Evolutionary conservation across 2,797 vertebrate genomes (phyloP), one percentile per base, ranked within the genome.

Genomic region (Caiman crocodilus): DNA sequence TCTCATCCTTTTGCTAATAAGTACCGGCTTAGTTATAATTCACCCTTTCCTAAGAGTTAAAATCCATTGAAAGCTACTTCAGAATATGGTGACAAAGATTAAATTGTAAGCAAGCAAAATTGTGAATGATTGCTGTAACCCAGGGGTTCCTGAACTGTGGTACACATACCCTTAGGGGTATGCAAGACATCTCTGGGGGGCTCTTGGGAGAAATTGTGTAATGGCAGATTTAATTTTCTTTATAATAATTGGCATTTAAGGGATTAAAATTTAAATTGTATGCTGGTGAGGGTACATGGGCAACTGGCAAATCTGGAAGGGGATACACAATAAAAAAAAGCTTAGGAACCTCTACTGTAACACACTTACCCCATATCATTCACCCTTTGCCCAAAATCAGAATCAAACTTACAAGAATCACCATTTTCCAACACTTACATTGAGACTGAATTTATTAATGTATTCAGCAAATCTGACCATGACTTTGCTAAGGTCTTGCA

Each of bases 391-490:
- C 7, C n/a, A 32, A 2, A 1, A 0, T 79, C 74, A 21, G 5
- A 7, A 11, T 1, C 42, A 50, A 50, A 50, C 42, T 10, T 50
- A 50, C 42, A 50, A 50, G 42, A 1, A 64, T 7, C 82, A 74
- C 14, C n/a, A 58, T 5, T 2, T 21, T 10, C 1, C 25, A 55
- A 16, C 12, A 11, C 2, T 3, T 14, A 17, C 55, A 30, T 10
- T 58, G 30, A 55, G 71, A 23, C 28, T 69, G 91, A 50, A 69
- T 59, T 6, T 80, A 73, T 57, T 69, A 1, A 0, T 30, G 75
- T 20, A 81, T 23, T 76, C 79, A 28, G 28, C 28, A 21, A 0
- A 14, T 13, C 4, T 16, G 42, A 20, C 74, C 0, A 0, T 35
- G 35, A 60, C 1, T 7, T 64, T 57, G 7, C 12, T 32, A 32